phyloP scores from a whole-genome alignment of 2,797 vertebrate species.

The Oryzias sinensis region DNA sequence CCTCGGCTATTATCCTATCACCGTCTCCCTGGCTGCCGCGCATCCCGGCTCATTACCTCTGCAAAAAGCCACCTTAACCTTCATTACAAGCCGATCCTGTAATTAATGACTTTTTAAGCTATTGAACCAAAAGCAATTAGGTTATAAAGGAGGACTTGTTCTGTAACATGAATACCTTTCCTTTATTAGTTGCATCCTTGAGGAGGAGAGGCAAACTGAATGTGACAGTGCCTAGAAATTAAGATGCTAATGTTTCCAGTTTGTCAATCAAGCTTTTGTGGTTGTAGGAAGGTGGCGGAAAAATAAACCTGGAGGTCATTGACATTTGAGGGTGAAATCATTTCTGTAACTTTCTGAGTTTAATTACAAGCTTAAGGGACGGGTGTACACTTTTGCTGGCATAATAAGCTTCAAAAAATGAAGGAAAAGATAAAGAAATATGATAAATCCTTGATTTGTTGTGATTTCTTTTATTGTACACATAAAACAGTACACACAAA shows the following conservation, averaged over 20 bases:
- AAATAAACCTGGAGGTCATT: constrained; percentile 56
- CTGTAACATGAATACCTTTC: constrained; percentile 70
- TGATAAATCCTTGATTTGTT: too few species aligned
- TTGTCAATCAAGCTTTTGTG: constrained; percentile 66
- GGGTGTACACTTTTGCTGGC: too few species aligned
- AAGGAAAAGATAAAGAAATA: too few species aligned
- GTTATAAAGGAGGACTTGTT: constrained; percentile 79
- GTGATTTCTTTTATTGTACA: too few species aligned
- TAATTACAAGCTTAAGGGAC: too few species aligned
- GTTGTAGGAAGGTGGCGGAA: constrained; percentile 9
- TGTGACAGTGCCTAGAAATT: constrained; percentile 71
- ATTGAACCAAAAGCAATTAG: constrained; percentile 82
- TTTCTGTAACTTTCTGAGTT: constrained; percentile 17
- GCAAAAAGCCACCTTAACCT: constrained; percentile 79
- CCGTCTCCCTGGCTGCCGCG: constrained; percentile 63
- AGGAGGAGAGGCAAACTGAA: constrained; percentile 72
- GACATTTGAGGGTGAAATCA: constrained; percentile 59
- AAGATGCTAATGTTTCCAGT: constrained; percentile 72
- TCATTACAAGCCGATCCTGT: constrained; percentile 75
- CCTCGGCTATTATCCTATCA: constrained; percentile 76
- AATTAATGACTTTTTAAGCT: constrained; percentile 85
- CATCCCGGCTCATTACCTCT: constrained; percentile 76
- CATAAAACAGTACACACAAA: too few species aligned
- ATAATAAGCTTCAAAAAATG: too few species aligned
- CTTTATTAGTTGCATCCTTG: constrained; percentile 76